Evolutionary conservation across 2,888 invertebrate genomes (phyloP), one percentile per base, ranked within the genome.

Genomic region (Cremastobaeus sp.): DNA sequence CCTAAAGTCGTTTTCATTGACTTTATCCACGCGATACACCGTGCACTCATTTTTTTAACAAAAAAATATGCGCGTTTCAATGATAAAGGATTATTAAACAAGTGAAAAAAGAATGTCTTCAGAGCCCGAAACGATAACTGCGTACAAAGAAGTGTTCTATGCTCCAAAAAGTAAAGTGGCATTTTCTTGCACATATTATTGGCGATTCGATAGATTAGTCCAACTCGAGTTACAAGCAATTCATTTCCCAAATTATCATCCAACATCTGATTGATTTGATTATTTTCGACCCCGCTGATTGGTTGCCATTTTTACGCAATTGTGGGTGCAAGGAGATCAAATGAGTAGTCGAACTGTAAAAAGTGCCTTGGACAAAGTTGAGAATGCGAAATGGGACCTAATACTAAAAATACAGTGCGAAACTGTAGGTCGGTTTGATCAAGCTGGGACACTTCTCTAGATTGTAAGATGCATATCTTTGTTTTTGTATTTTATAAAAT

Each of bases 361-460:
- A 81, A 64, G 83, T 83, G 83, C 83, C 83, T 82, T 82, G 25
- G 28, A 25, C 81, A 81, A 81, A 81, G 79, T 79, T 81, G 77
- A 79, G 77, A 71, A 41, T 66, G 78, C 68, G 75, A 76, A 79
- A 79, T 75, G 81, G 79, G 77, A 83, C 79, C 79, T 82, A 77
- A 78, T 71, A 77, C 72, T 78, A 76, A 79, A 75, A 78, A 77
- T 78, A 79, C 77, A 78, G 77, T 71, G 21, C 39, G 57, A 68
- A 66, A 76, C 77, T 79, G 79, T 78, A 82, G 79, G 76, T 81
- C 78, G 78, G 81, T 79, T 75, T 78, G 79, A 79, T 59, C 59
- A 21, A 78, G 83, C 82, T 79, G 79, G 81, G 79, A 84, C 79
- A 84, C 82, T 84, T 83, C 81, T 83, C 78, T 82, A 83, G 83